Evolutionary conservation across 1,140 invertebrate species (phyloP).

Genomic region (Mesaphorura yosii): DNA sequence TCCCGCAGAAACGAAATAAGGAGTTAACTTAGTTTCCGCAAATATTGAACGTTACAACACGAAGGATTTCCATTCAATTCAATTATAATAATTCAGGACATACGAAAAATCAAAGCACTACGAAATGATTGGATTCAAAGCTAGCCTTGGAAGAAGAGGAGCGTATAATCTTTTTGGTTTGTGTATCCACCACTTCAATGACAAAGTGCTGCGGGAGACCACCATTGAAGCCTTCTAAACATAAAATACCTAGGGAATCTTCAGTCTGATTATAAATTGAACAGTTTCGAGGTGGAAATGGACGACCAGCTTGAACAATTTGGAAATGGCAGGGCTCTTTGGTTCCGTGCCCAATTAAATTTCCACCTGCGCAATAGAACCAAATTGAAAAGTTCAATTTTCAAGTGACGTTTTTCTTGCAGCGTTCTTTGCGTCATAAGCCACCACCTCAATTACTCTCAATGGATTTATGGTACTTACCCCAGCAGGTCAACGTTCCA

Average conservation of each 20-base stretch:
- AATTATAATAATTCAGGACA: too few species aligned
- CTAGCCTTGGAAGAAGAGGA: constrained; percentile 32
- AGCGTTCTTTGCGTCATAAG: too few species aligned
- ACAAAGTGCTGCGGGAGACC: constrained; percentile 70
- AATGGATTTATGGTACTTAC: background rate
- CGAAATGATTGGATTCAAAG: too few species aligned
- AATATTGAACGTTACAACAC: too few species aligned
- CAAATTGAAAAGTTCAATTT: constrained; percentile 3
- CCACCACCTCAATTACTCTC: background rate
- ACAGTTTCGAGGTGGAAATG: constrained; percentile 74
- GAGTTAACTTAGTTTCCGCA: too few species aligned
- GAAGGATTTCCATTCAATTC: too few species aligned
- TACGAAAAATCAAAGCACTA: too few species aligned
- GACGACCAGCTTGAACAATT: constrained; percentile 51
- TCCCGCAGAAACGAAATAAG: background rate
- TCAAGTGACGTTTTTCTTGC: too few species aligned
- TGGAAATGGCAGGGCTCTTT: constrained; percentile 29
- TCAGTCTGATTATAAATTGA: constrained; percentile 70
- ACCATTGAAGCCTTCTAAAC: constrained; percentile 65
- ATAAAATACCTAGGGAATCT: constrained; percentile 63
- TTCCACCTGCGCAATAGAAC: constrained; percentile 55
- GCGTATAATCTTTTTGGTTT: constrained; percentile 36
- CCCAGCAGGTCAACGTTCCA: constrained; percentile 34
- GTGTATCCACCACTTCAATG: constrained; percentile 60
- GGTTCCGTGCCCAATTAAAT: constrained; percentile 32